Base-by-base conservation (phyloP, 2,888 invertebrate species). In the Leptinotarsa tumamoca region DNA sequence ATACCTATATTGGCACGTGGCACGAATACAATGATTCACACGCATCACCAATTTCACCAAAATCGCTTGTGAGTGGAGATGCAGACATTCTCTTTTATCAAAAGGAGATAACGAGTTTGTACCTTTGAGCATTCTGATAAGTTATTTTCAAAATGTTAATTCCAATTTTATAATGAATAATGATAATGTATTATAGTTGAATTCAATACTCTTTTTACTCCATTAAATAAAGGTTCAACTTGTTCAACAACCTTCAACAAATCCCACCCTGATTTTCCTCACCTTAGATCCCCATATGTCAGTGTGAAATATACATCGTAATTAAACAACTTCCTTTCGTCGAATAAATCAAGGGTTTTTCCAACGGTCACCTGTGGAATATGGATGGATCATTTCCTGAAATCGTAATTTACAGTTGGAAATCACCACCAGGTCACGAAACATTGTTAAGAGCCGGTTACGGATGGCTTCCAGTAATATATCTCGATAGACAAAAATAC, bases 321-420 rank as follows among this genome's bases (percentile, higher is more conserved):
- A 81, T 81, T 81, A 81, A 81, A 79, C 81, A 79, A 75, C 75
- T 72, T 61, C 76, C 74, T 74, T 73, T 74, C 70, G 71, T 61
- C 75, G 73, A 78, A 80, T 81, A 81, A 81, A 81, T 81, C 81
- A 79, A 70, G 63, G 73, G 70, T 80, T 81, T 82, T 79, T 73
- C 67, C 72, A 70, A 76, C 76, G 77, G 79, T 80, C 82, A 82
- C 82, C 82, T 82, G 82, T 82, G 80, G 82, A 82, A 80, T 82
- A 81, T 79, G 80, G 79, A 81, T 81, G 80, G 82, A 82, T 81
- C 80, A 80, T 81, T 79, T 80, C 82, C 79, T 76, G 77, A 71
- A 75, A 63, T 73, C 80, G 80, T 79, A 80, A 78, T 78, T 80
- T 74, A 80, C 77, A 63, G 73, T 73, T 74, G 71, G 61, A 72